Percentiles rank a stretch among this genome's conserved stretches.
Evolutionary conservation across 2,888 invertebrate genomes (phyloP).

Genomic region (Molanna angustata): DNA sequence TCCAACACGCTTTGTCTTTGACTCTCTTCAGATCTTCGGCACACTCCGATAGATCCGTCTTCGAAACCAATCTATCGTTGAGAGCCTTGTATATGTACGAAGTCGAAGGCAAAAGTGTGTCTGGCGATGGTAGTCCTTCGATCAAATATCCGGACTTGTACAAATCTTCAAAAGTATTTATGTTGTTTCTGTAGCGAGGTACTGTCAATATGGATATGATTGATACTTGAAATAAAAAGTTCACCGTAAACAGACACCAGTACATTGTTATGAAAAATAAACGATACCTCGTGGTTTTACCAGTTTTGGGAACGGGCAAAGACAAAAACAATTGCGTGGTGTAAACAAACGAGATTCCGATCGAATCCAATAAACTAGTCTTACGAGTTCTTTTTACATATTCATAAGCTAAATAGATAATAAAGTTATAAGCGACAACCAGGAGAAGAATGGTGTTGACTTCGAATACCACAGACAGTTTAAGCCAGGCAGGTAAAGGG

Average conservation of each 20-base stretch:
- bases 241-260: conserved; percentile 49
- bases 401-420: conserved; percentile 5
- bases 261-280: conserved; percentile 43
- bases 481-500: not conserved
- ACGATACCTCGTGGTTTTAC: conserved; percentile 40
- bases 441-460: not conserved
- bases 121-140: conserved; percentile 49
- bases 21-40: conserved; percentile 41
- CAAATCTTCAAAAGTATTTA: conserved; percentile 49
- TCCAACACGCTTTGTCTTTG: conserved; percentile 44
- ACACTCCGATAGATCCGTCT: conserved; percentile 41
- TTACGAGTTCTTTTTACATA: conserved; percentile 6
- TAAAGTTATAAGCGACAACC: conserved; percentile 8
- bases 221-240: conserved; percentile 47
- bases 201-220: conserved; percentile 49
- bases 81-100: conserved; percentile 43
- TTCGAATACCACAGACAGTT: not conserved
- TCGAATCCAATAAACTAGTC: conserved; percentile 4
- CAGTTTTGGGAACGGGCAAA: conserved; percentile 14
- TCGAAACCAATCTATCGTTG: conserved; percentile 42
- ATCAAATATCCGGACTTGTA: conserved; percentile 45
- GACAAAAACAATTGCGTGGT: conserved; percentile 19
- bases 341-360: conserved; percentile 10
- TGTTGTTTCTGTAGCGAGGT: conserved; percentile 45
- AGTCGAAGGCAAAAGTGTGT: conserved; percentile 44